phyloP scores from a whole-genome alignment of 2,888 invertebrate genomes.

The Caenorhabditis wallacei region DNA sequence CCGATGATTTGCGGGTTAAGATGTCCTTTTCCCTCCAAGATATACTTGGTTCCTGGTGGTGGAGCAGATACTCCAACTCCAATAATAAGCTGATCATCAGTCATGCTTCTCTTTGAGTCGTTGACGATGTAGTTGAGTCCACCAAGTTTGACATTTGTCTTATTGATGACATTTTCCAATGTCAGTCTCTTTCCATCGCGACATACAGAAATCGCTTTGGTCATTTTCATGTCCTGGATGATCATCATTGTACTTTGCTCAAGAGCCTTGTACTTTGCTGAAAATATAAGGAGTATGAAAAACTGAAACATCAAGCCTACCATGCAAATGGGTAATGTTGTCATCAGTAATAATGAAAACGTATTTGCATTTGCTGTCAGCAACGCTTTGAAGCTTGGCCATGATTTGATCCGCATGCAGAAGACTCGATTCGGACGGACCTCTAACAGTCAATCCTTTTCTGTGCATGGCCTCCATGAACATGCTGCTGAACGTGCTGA shows the following conservation, averaged over 20 bases:
- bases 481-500: slow-evolving; percentile 2
- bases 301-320: slow-evolving; percentile 1
- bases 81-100: slow-evolving; percentile 58
- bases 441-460: slow-evolving; percentile 23
- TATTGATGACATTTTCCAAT: slow-evolving; percentile 76
- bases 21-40: slow-evolving; percentile 16
- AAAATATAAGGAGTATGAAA: background rate
- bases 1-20: slow-evolving; percentile 33
- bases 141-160: slow-evolving; percentile 77
- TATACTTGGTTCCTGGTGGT: slow-evolving; percentile 40
- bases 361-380: slow-evolving; percentile 39
- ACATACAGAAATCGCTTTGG: slow-evolving; percentile 38
- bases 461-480: slow-evolving; percentile 13
- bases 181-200: slow-evolving; percentile 61
- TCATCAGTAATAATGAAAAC: slow-evolving; percentile 60
- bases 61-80: slow-evolving; percentile 41
- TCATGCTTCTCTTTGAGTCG: slow-evolving; percentile 27
- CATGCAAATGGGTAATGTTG: slow-evolving; percentile 45
- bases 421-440: slow-evolving; percentile 28
- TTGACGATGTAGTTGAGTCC: slow-evolving; percentile 74
- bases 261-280: slow-evolving; percentile 37
- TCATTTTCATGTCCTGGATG: slow-evolving; percentile 52
- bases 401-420: slow-evolving; percentile 13
- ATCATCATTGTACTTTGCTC: slow-evolving; percentile 38
- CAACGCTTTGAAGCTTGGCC: slow-evolving; percentile 15